Conservation (phyloP, 2,797 vertebrate species). For the Thunnus albacares region DNA sequence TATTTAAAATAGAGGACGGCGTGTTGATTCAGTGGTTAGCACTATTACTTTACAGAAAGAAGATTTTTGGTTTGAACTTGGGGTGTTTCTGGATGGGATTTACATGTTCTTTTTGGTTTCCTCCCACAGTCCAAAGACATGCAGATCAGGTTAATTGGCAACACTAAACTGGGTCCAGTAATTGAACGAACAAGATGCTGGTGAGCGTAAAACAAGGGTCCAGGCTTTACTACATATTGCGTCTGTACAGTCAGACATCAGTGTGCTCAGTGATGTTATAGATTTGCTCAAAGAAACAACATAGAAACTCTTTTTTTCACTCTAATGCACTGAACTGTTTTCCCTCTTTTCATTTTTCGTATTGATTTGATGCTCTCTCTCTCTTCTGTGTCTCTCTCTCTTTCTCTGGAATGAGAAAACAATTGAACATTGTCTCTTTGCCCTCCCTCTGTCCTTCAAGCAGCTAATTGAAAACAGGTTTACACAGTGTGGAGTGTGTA, state of each 20-base stretch:
- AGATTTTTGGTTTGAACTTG: too few relatives aligned
- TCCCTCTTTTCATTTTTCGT: background rate
- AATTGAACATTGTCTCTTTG: conserved; percentile 38
- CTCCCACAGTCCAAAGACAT: background rate
- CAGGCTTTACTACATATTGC: background rate
- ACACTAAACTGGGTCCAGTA: background rate
- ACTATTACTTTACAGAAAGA: too few relatives aligned
- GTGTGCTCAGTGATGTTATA: conserved; percentile 6
- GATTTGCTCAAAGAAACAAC: background rate
- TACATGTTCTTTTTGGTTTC: too few relatives aligned
- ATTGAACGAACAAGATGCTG: too few relatives aligned
- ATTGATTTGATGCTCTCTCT: background rate
- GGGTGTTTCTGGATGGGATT: too few relatives aligned
- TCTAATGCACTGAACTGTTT: background rate
- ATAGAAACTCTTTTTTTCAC: background rate
- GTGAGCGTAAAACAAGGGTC: background rate
- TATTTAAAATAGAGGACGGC: background rate
- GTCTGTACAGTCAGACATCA: conserved; percentile 2
- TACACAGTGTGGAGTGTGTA: background rate
- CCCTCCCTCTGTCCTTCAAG: conserved; percentile 60
- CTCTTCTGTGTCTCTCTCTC: background rate
- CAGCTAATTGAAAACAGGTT: conserved; percentile 68
- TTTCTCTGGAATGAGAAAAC: conserved; percentile 30
- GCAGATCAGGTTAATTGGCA: background rate
- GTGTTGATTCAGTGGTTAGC: too few relatives aligned